phyloP scores from a whole-genome alignment of 1,140 invertebrate species.

The Pomacea maculata region DNA sequence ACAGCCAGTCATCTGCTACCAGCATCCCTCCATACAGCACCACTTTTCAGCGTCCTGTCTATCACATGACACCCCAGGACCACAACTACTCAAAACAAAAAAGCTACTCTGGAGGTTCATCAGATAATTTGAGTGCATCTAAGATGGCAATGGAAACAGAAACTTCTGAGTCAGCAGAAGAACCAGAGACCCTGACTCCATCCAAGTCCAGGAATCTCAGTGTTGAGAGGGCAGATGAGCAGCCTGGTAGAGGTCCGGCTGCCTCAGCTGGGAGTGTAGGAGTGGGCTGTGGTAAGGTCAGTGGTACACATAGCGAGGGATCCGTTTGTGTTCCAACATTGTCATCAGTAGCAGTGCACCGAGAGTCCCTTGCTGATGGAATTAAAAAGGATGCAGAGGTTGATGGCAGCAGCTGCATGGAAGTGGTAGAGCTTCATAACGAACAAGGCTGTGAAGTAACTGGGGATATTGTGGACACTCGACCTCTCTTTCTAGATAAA shows the following conservation, averaged over 20 bases:
- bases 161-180: constrained; percentile 17
- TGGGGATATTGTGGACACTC: constrained; percentile 15
- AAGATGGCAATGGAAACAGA: constrained; percentile 11
- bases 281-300: not conserved
- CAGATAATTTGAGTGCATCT: constrained; percentile 8
- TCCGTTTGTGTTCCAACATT: too few relatives aligned
- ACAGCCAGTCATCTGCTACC: constrained; percentile 29
- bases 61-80: constrained; percentile 49
- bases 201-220: too few relatives aligned
- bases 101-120: constrained; percentile 27
- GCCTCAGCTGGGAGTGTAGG: not conserved
- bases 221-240: too few relatives aligned
- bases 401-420: constrained; percentile 19
- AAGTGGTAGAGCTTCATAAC: constrained; percentile 21
- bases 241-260: not conserved
- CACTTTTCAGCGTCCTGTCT: constrained; percentile 27
- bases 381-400: too few relatives aligned
- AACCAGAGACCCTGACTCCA: constrained; percentile 12
- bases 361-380: too few relatives aligned
- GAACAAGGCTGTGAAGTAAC: constrained; percentile 5
- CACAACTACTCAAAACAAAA: constrained; percentile 61
- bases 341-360: too few relatives aligned
- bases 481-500: constrained; percentile 12
- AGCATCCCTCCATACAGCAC: constrained; percentile 28
- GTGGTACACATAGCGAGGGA: too few relatives aligned